Base-by-base conservation (phyloP, 2,888 invertebrate genomes). In the Spisula solida region DNA sequence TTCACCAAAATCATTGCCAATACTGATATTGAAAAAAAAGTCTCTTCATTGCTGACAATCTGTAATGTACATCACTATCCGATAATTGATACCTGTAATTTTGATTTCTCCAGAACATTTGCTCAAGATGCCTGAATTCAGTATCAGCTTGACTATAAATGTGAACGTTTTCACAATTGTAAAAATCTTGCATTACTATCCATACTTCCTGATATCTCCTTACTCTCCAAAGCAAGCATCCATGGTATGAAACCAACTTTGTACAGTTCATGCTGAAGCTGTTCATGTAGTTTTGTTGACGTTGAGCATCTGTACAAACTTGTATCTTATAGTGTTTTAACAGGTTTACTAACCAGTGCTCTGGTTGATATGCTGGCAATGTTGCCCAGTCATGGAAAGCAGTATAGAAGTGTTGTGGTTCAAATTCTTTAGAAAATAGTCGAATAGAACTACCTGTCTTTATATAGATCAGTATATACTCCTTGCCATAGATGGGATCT, bases 391-490 rank as follows among this genome's bases (percentile, higher is more conserved):
- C 85, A 79, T 85, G 56, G 41, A 56, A 85, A 1, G 79, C 6
- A 56, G 8, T 79, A 31, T 31, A 41, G 55, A 85, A 85, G 16
- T 31, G 34, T n/a, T 41, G 25, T 51, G 55, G 56, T 47, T 85
- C 85, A 34, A 51, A 29, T 16, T 56, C 75, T 34, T 79, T 78
- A 0, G 48, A 31, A 56, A 79, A 85, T 16, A 78, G 6, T 80
- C 85, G 79, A 18, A 85, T 56, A 8, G 1, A 10, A 8, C n/a
- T 20, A 14, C 18, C 25, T 41, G 16, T 25, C 41, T 29, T 31
- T 41, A 51, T 55, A 16, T 80, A 85, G 5, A 85, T 56, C 34
- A 85, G 25, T 14, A 85, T 60, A 25, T 56, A 56, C 25, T 85
- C 85, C 6, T 80, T 51, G 6, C 56, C 0, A 18, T 75, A 31